These are phyloP conservation scores for Halcyon chelicuti DNA, from an alignment of 2,797 vertebrate genomes.

Conservation along the genomic window DNA sequence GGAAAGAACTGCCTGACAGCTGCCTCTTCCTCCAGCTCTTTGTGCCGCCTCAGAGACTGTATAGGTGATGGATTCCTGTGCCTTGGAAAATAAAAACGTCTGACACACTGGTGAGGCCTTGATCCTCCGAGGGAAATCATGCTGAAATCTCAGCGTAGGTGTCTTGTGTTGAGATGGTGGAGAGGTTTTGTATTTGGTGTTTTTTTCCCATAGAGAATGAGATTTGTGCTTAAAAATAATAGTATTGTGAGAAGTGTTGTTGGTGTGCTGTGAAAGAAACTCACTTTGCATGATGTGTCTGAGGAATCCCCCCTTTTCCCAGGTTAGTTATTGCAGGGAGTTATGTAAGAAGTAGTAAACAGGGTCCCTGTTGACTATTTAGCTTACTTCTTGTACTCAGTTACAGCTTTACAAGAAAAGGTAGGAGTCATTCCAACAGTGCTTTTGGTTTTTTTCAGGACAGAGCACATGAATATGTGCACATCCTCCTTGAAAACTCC, in stretches of 20 bases:
- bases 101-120: not conserved
- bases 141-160: not conserved
- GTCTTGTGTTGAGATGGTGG: not conserved
- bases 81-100: not conserved
- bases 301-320: not conserved
- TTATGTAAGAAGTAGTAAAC: not conserved
- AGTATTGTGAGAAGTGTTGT: fast-evolving
- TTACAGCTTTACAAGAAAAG: not conserved
- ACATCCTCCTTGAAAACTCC: not conserved
- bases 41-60: not conserved
- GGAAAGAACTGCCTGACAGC: not conserved
- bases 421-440: not conserved
- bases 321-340: not conserved
- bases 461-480: fast-evolving
- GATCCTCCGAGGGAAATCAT: not conserved
- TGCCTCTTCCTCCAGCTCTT: not conserved
- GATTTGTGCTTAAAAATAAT: not conserved
- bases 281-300: not conserved
- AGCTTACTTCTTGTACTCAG: not conserved
- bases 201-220: not conserved
- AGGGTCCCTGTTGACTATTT: fast-evolving
- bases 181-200: not conserved
- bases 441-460: not conserved
- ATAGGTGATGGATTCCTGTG: not conserved
- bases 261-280: not conserved